Conservation (phyloP, 2,888 invertebrate genomes). For the Bursaphelenchus okinawaensis region DNA sequence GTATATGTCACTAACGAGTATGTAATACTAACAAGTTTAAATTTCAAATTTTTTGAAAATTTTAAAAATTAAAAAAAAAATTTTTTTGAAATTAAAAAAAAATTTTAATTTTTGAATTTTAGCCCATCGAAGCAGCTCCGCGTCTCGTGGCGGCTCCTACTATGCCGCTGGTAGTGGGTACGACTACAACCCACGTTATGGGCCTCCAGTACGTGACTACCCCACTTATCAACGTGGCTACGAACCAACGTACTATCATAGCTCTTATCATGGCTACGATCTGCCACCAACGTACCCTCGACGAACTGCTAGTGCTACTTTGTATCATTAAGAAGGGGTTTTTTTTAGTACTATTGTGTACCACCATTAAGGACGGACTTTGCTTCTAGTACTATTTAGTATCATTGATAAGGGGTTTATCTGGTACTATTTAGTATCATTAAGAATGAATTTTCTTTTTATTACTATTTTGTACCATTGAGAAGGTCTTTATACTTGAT, state of each 20-base stretch:
- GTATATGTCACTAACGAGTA: not conserved
- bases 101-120: slow-evolving; percentile 7
- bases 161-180: not conserved
- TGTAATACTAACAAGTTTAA: not conserved
- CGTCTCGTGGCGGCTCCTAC: slow-evolving; percentile 32
- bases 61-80: too few relatives aligned
- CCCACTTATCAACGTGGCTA: not conserved
- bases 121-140: slow-evolving; percentile 48
- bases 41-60: too few relatives aligned
- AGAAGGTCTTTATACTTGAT: too few relatives aligned
- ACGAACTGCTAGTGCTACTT: slow-evolving; percentile 10
- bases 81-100: too few relatives aligned
- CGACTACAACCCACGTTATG: slow-evolving; percentile 10
- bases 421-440: too few relatives aligned
- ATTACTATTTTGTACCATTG: too few relatives aligned
- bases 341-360: too few relatives aligned
- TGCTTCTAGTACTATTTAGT: too few relatives aligned
- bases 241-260: not conserved
- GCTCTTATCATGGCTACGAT: not conserved
- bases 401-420: too few relatives aligned
- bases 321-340: slow-evolving; percentile 5
- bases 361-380: too few relatives aligned
- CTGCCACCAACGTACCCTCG: slow-evolving; percentile 8
- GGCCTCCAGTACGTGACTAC: slow-evolving; percentile 1
- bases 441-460: too few relatives aligned